Percentiles rank a stretch among this genome's conserved stretches.
phyloP scores from a whole-genome alignment of 2,888 invertebrate genomes.

The Charanyca ferruginea region DNA sequence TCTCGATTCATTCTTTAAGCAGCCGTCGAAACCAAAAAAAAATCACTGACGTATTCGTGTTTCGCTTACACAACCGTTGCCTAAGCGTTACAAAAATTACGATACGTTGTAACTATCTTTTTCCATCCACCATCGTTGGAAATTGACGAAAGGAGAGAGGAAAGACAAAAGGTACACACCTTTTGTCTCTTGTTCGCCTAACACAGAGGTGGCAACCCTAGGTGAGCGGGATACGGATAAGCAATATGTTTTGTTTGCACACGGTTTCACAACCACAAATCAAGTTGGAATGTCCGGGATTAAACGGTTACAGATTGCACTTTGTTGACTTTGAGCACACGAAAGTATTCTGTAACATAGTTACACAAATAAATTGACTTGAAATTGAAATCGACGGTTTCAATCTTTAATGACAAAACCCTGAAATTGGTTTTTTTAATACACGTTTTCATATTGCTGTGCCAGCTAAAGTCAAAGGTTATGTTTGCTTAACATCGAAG shows the following conservation, averaged over 20 bases:
- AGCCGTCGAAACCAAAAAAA: not conserved
- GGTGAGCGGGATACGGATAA: constrained; percentile 22
- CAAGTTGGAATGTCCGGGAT: constrained; percentile 72
- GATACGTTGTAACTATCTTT: constrained; percentile 12
- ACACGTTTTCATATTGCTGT: not conserved
- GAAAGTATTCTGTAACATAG: constrained; percentile 27
- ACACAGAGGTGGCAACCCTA: constrained; percentile 31
- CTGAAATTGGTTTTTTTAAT: constrained; percentile 1
- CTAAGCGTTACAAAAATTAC: too few species aligned
- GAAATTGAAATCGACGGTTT: constrained; percentile 5
- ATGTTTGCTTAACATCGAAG: constrained; percentile 15
- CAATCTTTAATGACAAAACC: not conserved
- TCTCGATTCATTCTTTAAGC: not conserved
- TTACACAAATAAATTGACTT: constrained; percentile 22
- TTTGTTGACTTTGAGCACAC: constrained; percentile 59
- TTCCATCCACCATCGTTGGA: constrained; percentile 32
- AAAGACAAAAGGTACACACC: too few species aligned
- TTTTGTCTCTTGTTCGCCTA: constrained; percentile 26
- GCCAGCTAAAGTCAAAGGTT: not conserved
- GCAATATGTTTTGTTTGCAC: constrained; percentile 70
- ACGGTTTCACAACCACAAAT: constrained; percentile 78
- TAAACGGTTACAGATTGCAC: constrained; percentile 71
- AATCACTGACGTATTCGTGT: constrained; percentile 8
- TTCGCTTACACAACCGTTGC: not conserved
- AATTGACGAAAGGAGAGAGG: too few species aligned